Base-by-base conservation (phyloP, 2,797 vertebrate genomes). In the Enteromius radiatus region DNA sequence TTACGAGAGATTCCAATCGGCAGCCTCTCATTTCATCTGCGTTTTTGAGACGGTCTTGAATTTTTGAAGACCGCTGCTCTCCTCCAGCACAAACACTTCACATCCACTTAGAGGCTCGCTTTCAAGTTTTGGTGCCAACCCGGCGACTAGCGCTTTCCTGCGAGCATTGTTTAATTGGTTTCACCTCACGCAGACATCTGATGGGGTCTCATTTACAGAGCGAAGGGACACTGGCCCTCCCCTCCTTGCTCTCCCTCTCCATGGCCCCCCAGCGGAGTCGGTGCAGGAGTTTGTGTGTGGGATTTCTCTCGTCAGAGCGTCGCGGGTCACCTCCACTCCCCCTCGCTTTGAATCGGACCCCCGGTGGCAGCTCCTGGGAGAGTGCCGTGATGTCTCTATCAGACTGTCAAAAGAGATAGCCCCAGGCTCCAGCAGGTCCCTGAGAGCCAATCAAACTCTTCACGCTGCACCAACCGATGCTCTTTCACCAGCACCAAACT, bases 321-420 rank as follows among this genome's bases (percentile, higher is more conserved):
- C 52, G 43, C 31, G 90, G 94, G 94, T 96, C 94, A 95, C 93
- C 91, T 94, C 92, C 91, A 94, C 93, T 93, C 92, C 94, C 92
- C 93, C 94, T 93, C 90, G 90, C 94, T 95, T 94, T 95, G 94
- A 95, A 95, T 93, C 84, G 90, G 94, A 94, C 92, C 93, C 93
- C 94, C 93, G 93, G 92, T 94, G 92, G 94, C 93, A 93, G 93
- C 90, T 94, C 94, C 94, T 94, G 92, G 90, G 94, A 95, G 94
- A 95, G 86, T 91, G 90, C 89, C 91, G 90, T 95, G 95, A 95
- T 95, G 94, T 95, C 94, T 96, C 94, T 94, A 95, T 96, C 95
- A 95, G 93, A 91, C 93, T 95, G 94, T 95, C 95, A 95, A 93
- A 95, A 95, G 91, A 94, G 93, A 95, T 94, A 92, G 94, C 95